Evolutionary conservation across 92 coral and sea anemone genomes (phyloP).

Genomic region (Metridium senile): DNA sequence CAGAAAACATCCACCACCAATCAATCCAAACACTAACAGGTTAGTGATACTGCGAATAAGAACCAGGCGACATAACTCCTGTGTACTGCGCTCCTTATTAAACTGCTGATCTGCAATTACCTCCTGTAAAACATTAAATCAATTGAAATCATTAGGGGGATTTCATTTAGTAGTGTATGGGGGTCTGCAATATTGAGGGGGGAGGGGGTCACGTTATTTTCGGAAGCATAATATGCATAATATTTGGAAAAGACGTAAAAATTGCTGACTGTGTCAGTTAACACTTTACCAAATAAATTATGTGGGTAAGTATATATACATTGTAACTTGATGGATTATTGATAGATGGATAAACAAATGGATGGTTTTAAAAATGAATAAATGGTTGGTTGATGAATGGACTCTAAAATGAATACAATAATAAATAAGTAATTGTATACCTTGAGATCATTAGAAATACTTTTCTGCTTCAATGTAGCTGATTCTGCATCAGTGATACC

Average conservation of each 20-base stretch:
- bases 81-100: conserved; percentile 39
- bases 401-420: neutral
- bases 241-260: too few species aligned
- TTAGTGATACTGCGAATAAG: conserved; percentile 67
- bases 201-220: too few species aligned
- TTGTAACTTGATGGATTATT: too few species aligned
- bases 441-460: conserved; percentile 88
- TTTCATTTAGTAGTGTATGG: too few species aligned
- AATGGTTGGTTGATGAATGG: neutral
- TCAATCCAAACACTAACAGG: conserved; percentile 57
- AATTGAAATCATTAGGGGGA: too few species aligned
- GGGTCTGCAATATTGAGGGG: too few species aligned
- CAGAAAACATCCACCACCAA: conserved; percentile 80
- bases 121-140: conserved; percentile 52
- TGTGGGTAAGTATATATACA: neutral
- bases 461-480: conserved; percentile 77
- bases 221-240: too few species aligned
- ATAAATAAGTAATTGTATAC: conserved; percentile 19
- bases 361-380: neutral
- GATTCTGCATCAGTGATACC: conserved; percentile 84
- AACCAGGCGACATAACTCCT: conserved; percentile 48
- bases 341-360: too few species aligned
- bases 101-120: conserved; percentile 75
- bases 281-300: neutral
- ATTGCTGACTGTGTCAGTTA: too few species aligned